Conservation (phyloP, 2,113 vertebrate species). For the Zingel zingel region DNA sequence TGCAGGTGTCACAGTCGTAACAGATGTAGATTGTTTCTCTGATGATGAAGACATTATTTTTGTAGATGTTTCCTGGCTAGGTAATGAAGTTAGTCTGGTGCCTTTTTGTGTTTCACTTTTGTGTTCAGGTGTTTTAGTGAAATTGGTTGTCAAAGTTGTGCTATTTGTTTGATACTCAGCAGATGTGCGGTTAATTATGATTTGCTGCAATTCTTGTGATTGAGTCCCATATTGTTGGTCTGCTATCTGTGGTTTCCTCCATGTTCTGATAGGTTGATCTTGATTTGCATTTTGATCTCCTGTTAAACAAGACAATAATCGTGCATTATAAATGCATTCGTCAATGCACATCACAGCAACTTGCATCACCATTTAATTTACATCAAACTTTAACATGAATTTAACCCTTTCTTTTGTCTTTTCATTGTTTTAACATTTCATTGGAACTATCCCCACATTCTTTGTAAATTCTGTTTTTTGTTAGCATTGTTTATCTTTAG, state of each 20-base stretch:
- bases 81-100: accelerated
- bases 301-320: slow-evolving; percentile 31
- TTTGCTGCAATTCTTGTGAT: too few relatives aligned
- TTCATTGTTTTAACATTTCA: neutral
- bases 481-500: neutral
- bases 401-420: too few relatives aligned
- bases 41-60: neutral
- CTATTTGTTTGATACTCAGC: too few relatives aligned
- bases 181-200: neutral
- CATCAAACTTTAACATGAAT: neutral
- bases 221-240: neutral
- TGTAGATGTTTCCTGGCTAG: neutral
- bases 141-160: too few relatives aligned
- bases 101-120: neutral
- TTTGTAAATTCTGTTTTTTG: neutral
- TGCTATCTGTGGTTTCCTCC: neutral
- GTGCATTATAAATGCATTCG: neutral
- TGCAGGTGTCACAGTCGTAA: accelerated
- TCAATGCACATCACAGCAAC: neutral
- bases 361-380: neutral
- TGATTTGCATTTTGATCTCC: slow-evolving; percentile 15
- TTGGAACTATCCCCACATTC: neutral
- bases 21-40: neutral
- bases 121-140: too few relatives aligned
- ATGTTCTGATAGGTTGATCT: neutral